Percentiles rank a stretch among this genome's conserved stretches.
Conservation (phyloP, 2,888 invertebrate genomes). For the Cylloceria caligata region DNA sequence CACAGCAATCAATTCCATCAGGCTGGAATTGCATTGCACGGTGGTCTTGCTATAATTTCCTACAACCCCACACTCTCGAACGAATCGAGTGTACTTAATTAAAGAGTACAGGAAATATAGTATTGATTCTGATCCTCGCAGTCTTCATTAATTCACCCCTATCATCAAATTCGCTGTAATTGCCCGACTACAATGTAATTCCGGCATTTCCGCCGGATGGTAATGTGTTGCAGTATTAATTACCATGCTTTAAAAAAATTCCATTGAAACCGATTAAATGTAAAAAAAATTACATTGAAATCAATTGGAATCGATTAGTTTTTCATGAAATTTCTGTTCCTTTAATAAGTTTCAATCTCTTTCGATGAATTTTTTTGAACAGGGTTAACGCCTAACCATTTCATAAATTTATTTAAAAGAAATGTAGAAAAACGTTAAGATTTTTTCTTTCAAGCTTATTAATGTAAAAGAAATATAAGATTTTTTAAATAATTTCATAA, state of each 20-base stretch:
- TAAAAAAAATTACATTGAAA: constrained; percentile 3
- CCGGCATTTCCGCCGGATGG: constrained; percentile 53
- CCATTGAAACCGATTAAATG: no score
- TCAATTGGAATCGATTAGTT: background rate
- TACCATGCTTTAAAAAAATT: background rate
- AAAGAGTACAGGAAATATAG: constrained; percentile 36
- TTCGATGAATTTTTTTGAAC: no score
- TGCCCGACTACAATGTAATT: constrained; percentile 43
- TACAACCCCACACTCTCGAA: constrained; percentile 22
- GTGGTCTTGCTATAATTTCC: constrained; percentile 53
- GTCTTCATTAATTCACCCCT: constrained; percentile 48
- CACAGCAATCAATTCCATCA: constrained; percentile 62
- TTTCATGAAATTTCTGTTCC: no score
- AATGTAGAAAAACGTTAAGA: no score
- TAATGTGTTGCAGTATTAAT: background rate
- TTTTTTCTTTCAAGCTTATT: no score
- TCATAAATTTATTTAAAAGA: no score
- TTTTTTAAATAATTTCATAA: background rate
- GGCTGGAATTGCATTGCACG: constrained; percentile 55
- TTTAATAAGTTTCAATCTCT: no score
- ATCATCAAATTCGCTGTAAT: constrained; percentile 34
- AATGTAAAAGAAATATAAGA: no score
- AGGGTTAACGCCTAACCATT: no score
- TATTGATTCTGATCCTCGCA: constrained; percentile 55
- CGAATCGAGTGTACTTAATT: constrained; percentile 46